Conservation (phyloP, 2,888 invertebrate species). For the Nymphalis urticae region DNA sequence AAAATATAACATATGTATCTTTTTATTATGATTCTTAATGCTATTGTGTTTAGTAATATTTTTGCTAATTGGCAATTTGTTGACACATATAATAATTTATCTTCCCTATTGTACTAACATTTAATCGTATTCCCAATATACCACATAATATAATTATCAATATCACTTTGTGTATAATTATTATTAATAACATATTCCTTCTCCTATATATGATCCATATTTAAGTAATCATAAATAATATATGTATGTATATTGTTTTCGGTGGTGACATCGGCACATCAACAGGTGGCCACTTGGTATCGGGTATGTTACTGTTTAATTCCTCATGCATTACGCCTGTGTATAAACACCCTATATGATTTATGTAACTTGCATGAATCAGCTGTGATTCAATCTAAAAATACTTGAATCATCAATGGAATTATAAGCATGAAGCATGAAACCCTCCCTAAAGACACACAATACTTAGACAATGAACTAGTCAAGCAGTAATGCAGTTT, state of each 20-base stretch:
- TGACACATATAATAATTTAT: neutral
- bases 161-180: slow-evolving; percentile 1
- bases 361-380: slow-evolving; percentile 52
- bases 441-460: slow-evolving; percentile 17
- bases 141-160: neutral
- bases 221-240: slow-evolving; percentile 43
- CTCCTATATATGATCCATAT: slow-evolving; percentile 17
- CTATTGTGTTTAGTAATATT: neutral
- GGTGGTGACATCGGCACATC: slow-evolving; percentile 71
- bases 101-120: neutral
- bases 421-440: slow-evolving; percentile 47
- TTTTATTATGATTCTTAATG: neutral
- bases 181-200: neutral
- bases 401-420: slow-evolving; percentile 32
- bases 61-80: no score
- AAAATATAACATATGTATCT: neutral
- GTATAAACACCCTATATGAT: slow-evolving; percentile 36
- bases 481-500: slow-evolving; percentile 21
- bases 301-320: slow-evolving; percentile 87
- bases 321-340: slow-evolving; percentile 45
- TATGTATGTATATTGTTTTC: slow-evolving; percentile 78
- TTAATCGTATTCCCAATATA: neutral
- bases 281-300: slow-evolving; percentile 95
- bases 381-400: slow-evolving; percentile 44
- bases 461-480: slow-evolving; percentile 6